phyloP scores from a whole-genome alignment of 2,797 vertebrate genomes.

The Sebastiscus albofasciatus region DNA sequence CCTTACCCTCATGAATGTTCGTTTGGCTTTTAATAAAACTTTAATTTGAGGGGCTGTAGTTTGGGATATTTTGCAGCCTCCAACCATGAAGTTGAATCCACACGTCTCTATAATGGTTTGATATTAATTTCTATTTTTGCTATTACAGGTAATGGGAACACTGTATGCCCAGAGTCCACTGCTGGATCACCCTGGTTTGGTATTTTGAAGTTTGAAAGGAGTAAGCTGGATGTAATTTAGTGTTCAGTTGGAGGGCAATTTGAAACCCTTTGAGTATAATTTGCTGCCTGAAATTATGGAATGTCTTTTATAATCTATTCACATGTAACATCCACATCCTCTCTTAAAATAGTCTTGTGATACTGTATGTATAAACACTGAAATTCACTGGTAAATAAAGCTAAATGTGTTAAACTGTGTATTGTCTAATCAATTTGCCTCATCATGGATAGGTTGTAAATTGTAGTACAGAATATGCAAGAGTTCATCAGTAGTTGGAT shows the following conservation, averaged over 20 bases:
- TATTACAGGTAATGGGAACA: slow-evolving; percentile 3
- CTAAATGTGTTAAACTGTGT: background rate
- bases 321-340: background rate
- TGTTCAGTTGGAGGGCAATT: background rate
- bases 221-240: background rate
- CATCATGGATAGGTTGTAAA: background rate
- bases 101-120: background rate
- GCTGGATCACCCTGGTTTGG: accelerated
- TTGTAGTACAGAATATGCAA: background rate
- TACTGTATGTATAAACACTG: background rate
- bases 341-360: no score
- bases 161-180: accelerated
- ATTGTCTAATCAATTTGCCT: background rate
- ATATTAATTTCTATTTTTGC: background rate
- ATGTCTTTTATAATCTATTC: no score
- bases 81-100: background rate
- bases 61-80: background rate
- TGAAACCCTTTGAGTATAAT: background rate
- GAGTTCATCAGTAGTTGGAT: background rate
- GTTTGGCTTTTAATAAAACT: no score
- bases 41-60: no score
- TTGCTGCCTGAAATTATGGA: background rate
- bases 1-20: no score
- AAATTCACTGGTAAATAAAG: background rate
- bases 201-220: background rate